These are phyloP conservation scores for Acromyrmex heyeri DNA, from an alignment of 1,140 invertebrate species.

Conservation along the genomic window DNA sequence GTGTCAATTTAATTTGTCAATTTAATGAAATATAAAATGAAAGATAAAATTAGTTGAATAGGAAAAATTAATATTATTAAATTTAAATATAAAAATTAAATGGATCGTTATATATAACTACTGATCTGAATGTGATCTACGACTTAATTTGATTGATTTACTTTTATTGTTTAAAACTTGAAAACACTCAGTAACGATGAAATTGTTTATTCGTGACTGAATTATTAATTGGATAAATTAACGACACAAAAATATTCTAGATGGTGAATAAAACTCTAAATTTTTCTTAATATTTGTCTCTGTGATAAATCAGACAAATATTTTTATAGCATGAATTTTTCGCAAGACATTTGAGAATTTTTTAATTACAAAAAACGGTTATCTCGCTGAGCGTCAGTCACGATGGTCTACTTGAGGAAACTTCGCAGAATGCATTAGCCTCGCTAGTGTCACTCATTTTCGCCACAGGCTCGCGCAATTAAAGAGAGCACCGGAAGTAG, in stretches of 20 bases:
- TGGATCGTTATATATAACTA: background rate
- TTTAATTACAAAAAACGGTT: slow-evolving; percentile 31
- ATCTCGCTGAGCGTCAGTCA: background rate
- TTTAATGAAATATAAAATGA: background rate
- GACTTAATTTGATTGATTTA: background rate
- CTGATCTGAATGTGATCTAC: background rate
- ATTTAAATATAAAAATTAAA: background rate
- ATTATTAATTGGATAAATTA: background rate
- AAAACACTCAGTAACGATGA: background rate
- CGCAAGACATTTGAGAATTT: slow-evolving; percentile 19
- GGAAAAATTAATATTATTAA: background rate
- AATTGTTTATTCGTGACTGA: background rate
- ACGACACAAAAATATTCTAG: background rate
- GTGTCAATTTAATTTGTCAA: too few species aligned
- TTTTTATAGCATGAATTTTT: background rate
- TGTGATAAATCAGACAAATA: slow-evolving; percentile 12
- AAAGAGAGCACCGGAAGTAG: slow-evolving; percentile 52
- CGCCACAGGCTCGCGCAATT: slow-evolving; percentile 52
- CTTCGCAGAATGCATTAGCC: slow-evolving; percentile 63
- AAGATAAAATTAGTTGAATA: background rate
- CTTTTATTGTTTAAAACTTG: background rate
- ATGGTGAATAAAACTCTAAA: background rate
- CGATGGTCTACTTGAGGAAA: slow-evolving; percentile 54
- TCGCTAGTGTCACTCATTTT: slow-evolving; percentile 65
- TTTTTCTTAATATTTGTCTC: background rate